Conservation (phyloP, 2,888 invertebrate genomes). For the Cartodere bifasciata region DNA sequence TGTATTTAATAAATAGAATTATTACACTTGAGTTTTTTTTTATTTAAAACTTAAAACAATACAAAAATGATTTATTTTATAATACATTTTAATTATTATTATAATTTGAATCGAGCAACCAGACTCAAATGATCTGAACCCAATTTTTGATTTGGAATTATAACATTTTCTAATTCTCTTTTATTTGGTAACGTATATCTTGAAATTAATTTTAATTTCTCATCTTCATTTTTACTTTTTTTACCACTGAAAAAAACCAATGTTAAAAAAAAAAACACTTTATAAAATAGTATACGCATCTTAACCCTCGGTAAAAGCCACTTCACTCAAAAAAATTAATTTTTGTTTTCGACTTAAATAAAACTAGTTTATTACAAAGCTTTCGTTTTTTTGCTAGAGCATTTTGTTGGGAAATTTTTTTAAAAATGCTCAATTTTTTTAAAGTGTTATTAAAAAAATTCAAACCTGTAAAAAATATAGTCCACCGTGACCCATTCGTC, state of each 20-base stretch:
- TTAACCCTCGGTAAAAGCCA: slow-evolving; percentile 4
- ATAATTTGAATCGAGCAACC: slow-evolving; percentile 56
- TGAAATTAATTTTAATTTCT: slow-evolving; percentile 45
- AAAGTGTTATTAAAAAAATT: slow-evolving; percentile 1
- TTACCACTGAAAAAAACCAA: slow-evolving; percentile 21
- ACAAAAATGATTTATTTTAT: too few relatives aligned
- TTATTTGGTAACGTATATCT: slow-evolving; percentile 53
- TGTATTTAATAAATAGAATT: too few relatives aligned
- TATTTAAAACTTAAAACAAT: too few relatives aligned
- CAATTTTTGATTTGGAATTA: slow-evolving; percentile 59
- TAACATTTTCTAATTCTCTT: slow-evolving; percentile 34
- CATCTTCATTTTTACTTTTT: slow-evolving; percentile 25
- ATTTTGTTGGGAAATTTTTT: neutral
- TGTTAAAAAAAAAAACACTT: slow-evolving; percentile 9
- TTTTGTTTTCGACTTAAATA: too few relatives aligned
- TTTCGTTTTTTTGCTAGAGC: slow-evolving; percentile 1
- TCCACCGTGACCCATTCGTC: slow-evolving; percentile 70
- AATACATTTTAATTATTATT: too few relatives aligned
- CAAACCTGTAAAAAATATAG: slow-evolving; percentile 75
- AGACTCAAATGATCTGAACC: slow-evolving; percentile 81
- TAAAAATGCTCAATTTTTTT: neutral
- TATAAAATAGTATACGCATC: slow-evolving; percentile 6
- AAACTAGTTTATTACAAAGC: too few relatives aligned
- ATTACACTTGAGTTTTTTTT: too few relatives aligned
- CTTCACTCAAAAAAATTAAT: slow-evolving; percentile 6